Percentiles rank a stretch among this genome's conserved stretches.
Conservation (phyloP, 1,140 invertebrate species). For the Armadillidium nasatum region DNA sequence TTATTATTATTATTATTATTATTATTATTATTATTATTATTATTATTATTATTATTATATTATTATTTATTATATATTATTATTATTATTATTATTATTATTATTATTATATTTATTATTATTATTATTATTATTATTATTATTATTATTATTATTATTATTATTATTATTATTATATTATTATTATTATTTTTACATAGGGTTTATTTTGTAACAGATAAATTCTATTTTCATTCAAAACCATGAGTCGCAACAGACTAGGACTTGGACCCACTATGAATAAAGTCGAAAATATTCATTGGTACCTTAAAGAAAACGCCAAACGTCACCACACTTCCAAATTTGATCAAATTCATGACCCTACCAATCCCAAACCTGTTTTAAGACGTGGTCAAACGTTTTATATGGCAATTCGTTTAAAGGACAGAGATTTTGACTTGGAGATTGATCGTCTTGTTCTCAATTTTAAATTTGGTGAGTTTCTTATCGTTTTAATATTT, state of each 20-base stretch:
- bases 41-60: no score
- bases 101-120: no score
- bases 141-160: no score
- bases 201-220: no score
- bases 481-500: background rate
- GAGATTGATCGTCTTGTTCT: constrained; percentile 48
- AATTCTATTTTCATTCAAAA: background rate
- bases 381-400: constrained; percentile 52
- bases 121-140: no score
- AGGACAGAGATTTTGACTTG: constrained; percentile 46
- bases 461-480: constrained; percentile 49
- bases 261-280: constrained; percentile 22
- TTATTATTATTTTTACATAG: no score
- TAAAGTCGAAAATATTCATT: constrained; percentile 57
- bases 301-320: constrained; percentile 61
- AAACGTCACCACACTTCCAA: constrained; percentile 59
- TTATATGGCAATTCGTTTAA: constrained; percentile 49
- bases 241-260: constrained; percentile 23
- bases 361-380: constrained; percentile 49
- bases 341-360: constrained; percentile 59
- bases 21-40: no score
- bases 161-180: no score
- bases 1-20: no score
- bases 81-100: no score
- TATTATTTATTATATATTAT: no score